A percentile compares a stretch with the other conserved stretches of the same genome.
phyloP scores from a whole-genome alignment of 2,797 vertebrate genomes.

The Myripristis jacobus region DNA sequence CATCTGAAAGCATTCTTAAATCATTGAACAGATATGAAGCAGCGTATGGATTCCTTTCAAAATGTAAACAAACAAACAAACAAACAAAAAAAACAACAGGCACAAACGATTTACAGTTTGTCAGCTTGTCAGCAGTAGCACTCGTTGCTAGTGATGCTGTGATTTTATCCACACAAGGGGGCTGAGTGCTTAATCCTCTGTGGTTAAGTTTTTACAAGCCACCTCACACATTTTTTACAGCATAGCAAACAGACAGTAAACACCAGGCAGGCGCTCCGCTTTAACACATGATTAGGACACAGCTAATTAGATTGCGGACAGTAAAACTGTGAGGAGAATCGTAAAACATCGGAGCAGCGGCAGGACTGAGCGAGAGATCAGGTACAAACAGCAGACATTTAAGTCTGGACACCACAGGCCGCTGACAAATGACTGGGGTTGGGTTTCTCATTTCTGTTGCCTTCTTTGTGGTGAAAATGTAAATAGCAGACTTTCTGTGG shows the following conservation, averaged over 20 bases:
- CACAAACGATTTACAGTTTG: not conserved
- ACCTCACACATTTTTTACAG: slow-evolving; percentile 83
- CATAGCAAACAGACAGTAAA: slow-evolving; percentile 83
- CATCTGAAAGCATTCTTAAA: not conserved
- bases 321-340: slow-evolving; percentile 78
- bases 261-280: slow-evolving; percentile 76
- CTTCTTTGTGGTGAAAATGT: slow-evolving; percentile 70
- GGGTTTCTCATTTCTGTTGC: slow-evolving; percentile 72
- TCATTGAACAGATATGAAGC: not conserved
- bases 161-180: slow-evolving; percentile 60
- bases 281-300: slow-evolving; percentile 82
- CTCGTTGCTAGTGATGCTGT: slow-evolving; percentile 33
- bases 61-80: not conserved
- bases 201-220: slow-evolving; percentile 77
- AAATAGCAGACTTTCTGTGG: slow-evolving; percentile 78
- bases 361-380: slow-evolving; percentile 38
- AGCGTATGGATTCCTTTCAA: not conserved
- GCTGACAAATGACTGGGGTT: slow-evolving; percentile 68
- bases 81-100: not conserved
- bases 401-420: slow-evolving; percentile 59
- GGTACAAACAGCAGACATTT: slow-evolving; percentile 52
- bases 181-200: slow-evolving; percentile 55
- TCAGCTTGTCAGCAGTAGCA: slow-evolving; percentile 21
- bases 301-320: slow-evolving; percentile 82
- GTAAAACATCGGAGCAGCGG: slow-evolving; percentile 70